Evolutionary conservation across 2,797 vertebrate genomes (phyloP).

Genomic region (Halcyon leucocephala): DNA sequence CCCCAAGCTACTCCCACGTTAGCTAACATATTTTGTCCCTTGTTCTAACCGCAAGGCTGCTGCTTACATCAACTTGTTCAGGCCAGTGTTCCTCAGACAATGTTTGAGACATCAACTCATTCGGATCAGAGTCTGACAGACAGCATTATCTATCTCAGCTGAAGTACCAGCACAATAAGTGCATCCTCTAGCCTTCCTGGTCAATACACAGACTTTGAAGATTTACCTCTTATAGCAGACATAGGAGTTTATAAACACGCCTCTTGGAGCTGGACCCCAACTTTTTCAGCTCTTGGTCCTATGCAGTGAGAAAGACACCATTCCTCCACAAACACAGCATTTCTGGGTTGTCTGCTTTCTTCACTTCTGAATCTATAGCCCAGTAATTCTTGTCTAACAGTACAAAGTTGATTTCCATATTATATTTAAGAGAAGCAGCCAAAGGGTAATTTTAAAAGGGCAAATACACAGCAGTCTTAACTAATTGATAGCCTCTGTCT

Average conservation of each 20-base stretch:
- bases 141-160: background rate
- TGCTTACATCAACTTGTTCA: no score
- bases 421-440: background rate
- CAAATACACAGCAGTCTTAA: background rate
- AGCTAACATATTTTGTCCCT: no score
- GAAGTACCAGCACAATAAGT: background rate
- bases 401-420: background rate
- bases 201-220: background rate
- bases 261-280: background rate
- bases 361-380: background rate
- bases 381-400: background rate
- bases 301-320: background rate
- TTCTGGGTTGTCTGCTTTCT: background rate
- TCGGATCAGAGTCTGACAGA: background rate
- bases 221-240: background rate
- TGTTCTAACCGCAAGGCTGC: no score
- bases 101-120: no score
- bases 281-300: background rate
- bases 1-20: no score
- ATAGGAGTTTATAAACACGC: background rate
- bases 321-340: background rate
- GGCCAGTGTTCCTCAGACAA: no score
- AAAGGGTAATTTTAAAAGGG: background rate
- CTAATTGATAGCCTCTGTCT: background rate
- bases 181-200: background rate